phyloP scores from a whole-genome alignment of 2,888 invertebrate species.

The Cyclophora albipunctata region DNA sequence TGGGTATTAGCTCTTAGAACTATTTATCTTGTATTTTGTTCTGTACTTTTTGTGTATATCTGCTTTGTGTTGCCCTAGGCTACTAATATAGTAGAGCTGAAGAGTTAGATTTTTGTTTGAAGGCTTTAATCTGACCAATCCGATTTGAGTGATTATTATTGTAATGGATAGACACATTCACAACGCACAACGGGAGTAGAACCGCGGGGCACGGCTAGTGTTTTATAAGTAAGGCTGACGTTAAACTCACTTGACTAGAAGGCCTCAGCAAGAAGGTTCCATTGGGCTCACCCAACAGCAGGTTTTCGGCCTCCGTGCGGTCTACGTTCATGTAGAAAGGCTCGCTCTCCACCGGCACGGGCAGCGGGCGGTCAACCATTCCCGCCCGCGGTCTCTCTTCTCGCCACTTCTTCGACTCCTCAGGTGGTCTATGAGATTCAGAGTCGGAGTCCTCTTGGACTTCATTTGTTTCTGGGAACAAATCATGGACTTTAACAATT shows the following conservation, averaged over 20 bases:
- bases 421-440: constrained; percentile 20
- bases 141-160: too few relatives aligned
- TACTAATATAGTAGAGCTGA: too few relatives aligned
- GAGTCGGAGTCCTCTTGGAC: constrained; percentile 44
- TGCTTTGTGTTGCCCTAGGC: too few relatives aligned
- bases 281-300: constrained; percentile 72
- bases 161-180: too few relatives aligned
- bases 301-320: constrained; percentile 65
- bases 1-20: too few relatives aligned
- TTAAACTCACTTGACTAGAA: constrained; percentile 55
- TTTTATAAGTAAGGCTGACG: too few relatives aligned
- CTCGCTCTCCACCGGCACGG: constrained; percentile 71
- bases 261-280: constrained; percentile 77
- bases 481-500: not conserved
- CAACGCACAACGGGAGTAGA: too few relatives aligned
- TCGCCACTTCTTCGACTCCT: constrained; percentile 21
- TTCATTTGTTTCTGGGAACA: constrained; percentile 53
- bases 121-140: too few relatives aligned
- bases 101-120: too few relatives aligned
- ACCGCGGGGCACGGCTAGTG: too few relatives aligned
- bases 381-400: constrained; percentile 33
- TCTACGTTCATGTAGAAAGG: constrained; percentile 75
- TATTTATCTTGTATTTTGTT: too few relatives aligned
- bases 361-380: constrained; percentile 68
- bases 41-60: too few relatives aligned